Base-by-base conservation (phyloP, 1,140 invertebrate genomes). In the Achatina immaculata region DNA sequence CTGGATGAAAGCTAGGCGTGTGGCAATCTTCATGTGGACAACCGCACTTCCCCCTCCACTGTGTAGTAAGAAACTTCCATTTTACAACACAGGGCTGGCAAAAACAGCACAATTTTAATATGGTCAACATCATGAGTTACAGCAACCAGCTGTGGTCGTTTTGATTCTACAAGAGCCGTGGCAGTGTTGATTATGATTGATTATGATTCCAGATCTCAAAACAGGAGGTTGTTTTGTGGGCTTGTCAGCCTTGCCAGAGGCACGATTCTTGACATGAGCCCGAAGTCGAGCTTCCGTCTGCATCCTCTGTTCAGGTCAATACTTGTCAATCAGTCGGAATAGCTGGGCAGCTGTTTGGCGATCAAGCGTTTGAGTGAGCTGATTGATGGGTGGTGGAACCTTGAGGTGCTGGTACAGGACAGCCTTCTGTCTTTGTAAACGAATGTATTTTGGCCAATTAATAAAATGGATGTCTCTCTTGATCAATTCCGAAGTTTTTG, bases 41-140 rank as follows among this genome's bases (percentile, higher is more conserved):
- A 99, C 94, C 98, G 94, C 42, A 98, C 96, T 91, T 99, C 99
- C 87, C 93, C 93, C 92, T 99, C 99, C 0, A 99, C 94, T 86
- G 99, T 99, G 91, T 97, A 99, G 91, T 99, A 99, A 48, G 99
- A 98, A 34, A 99, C 96, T 82, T 97, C 98, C 98, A 99, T 99
- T 92, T 99, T 99, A 86, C 98, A 95, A 93, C 99, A 99, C 48
- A 99, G 92, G 42, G 98, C 96, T 58, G 99, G 99, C 84, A 99
- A 92, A 94, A 98, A 99, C 0, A 99, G 45, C 7, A 48, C 45
- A 48, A 48, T 48, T 19, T 48, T 19, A 48, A 48, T 95, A 66
- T 99, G 99, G 89, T 99, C 98, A 78, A 99, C 98, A 94, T 99
- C 98, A 90, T 99, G 98, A 71, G 99, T 97, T 88, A 99, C 99